Percentiles rank a stretch among this genome's conserved stretches.
These are phyloP conservation scores for Anableps anableps DNA, from an alignment of 2,797 vertebrate genomes.

Conservation along the genomic window DNA sequence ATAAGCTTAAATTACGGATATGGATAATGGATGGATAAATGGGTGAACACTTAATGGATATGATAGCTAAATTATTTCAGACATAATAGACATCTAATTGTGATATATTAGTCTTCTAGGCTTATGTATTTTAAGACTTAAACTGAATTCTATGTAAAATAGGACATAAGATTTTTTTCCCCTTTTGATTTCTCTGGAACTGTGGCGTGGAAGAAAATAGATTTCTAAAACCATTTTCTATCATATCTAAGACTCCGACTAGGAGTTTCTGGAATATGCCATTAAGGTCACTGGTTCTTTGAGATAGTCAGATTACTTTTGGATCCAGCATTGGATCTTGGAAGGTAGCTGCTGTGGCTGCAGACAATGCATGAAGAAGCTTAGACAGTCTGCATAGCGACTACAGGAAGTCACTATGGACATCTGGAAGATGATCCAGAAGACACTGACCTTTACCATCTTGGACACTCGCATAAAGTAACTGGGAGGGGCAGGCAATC, in stretches of 20 bases:
- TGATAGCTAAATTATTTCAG: background rate
- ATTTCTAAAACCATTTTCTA: background rate
- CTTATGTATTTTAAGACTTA: background rate
- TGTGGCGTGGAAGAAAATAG: background rate
- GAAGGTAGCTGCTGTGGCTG: too few species aligned
- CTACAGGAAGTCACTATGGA: background rate
- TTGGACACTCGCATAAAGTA: background rate
- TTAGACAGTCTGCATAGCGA: background rate
- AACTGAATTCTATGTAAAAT: background rate
- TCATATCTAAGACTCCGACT: background rate
- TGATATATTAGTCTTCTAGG: background rate
- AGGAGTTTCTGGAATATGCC: too few species aligned
- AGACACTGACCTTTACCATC: background rate
- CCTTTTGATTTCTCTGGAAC: background rate
- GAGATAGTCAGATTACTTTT: too few species aligned
- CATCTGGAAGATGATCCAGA: background rate
- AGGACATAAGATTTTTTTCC: background rate
- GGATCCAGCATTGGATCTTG: too few species aligned
- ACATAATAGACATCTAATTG: background rate
- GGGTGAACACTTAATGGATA: background rate
- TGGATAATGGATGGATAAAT: background rate
- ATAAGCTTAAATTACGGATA: background rate
- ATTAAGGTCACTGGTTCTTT: too few species aligned
- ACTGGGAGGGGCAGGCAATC: background rate
- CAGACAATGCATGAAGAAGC: background rate